Conservation (phyloP, 2,797 vertebrate genomes). For the Calcarius lapponicus region DNA sequence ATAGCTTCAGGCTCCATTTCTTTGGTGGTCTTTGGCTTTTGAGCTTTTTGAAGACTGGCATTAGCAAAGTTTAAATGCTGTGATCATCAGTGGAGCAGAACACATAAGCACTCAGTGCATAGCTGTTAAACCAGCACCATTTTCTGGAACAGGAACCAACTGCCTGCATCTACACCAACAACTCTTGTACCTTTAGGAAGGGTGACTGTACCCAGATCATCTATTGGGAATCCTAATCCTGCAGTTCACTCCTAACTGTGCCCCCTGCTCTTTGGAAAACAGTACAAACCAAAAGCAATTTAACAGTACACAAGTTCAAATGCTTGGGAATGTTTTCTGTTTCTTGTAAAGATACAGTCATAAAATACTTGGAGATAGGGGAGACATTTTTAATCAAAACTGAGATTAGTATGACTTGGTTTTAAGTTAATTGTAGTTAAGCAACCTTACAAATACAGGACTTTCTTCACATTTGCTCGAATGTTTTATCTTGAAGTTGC, state of each 20-base stretch:
- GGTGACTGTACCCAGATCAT: background rate
- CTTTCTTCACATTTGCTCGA: background rate
- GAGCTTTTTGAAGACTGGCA: background rate
- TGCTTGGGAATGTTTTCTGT: background rate
- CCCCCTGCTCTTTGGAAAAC: background rate
- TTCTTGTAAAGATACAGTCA: background rate
- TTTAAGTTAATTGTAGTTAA: background rate
- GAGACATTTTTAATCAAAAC: background rate
- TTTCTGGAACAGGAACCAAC: background rate
- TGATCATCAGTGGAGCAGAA: background rate
- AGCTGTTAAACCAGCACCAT: background rate
- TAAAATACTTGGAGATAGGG: background rate
- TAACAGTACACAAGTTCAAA: background rate
- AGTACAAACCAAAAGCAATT: background rate
- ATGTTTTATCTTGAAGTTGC: background rate
- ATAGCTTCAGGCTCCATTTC: background rate
- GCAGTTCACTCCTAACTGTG: background rate
- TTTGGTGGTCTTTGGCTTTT: background rate
- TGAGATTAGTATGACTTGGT: background rate
- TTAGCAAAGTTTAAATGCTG: background rate
- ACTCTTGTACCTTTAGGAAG: background rate
- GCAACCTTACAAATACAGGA: background rate
- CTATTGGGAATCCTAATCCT: background rate
- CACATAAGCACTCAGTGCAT: background rate
- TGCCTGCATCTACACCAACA: background rate